These are phyloP conservation scores for Coenonympha arcania DNA, from an alignment of 2,888 invertebrate species.

Conservation along the genomic window DNA sequence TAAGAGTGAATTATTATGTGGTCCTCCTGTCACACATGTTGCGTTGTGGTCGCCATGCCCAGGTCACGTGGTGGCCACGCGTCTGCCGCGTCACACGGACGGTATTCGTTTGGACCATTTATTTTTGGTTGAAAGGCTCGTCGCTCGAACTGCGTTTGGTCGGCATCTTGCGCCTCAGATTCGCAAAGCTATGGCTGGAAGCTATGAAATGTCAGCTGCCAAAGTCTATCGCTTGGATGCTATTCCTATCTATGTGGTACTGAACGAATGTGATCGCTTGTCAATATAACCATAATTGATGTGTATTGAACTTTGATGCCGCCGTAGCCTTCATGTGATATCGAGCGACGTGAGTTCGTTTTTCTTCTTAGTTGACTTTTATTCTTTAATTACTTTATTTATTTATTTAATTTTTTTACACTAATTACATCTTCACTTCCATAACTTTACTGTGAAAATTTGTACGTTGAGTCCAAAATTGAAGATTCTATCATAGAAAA, in stretches of 20 bases:
- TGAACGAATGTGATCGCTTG: neutral
- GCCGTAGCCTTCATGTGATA: constrained; percentile 10
- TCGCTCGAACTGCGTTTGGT: constrained; percentile 18
- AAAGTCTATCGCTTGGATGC: neutral
- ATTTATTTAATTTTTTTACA: constrained; percentile 38
- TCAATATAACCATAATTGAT: neutral
- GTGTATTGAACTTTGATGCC: constrained; percentile 1
- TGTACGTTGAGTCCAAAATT: constrained; percentile 37
- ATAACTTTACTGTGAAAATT: constrained; percentile 35
- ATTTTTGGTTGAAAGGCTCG: constrained; percentile 28
- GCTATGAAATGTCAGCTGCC: neutral
- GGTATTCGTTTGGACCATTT: neutral
- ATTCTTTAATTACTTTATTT: constrained; percentile 36
- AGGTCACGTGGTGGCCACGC: neutral
- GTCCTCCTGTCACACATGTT: too few relatives aligned
- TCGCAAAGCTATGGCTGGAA: neutral
- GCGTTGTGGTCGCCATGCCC: neutral
- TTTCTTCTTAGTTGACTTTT: neutral
- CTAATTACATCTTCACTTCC: constrained; percentile 39
- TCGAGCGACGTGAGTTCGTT: constrained; percentile 29
- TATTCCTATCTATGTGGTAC: neutral
- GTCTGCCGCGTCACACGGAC: neutral
- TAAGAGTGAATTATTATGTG: neutral
- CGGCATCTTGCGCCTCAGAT: neutral
- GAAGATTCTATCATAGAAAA: constrained; percentile 30